Evolutionary conservation across 2,888 invertebrate species (phyloP).

Genomic region (Ypsolopha scabrella): DNA sequence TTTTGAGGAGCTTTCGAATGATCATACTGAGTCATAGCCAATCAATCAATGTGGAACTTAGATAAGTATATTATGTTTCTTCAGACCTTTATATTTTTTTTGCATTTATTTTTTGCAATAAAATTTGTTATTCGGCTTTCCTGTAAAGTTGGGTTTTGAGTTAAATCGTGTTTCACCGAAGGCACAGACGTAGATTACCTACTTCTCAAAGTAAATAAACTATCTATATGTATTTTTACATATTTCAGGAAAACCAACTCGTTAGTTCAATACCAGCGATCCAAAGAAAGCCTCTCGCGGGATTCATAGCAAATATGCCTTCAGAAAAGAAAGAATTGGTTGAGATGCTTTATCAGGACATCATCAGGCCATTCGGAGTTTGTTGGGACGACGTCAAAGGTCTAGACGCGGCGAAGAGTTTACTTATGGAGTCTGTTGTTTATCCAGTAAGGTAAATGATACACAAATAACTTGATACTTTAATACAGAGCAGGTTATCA

Average conservation of each 20-base stretch:
- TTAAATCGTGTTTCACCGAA: too few relatives aligned
- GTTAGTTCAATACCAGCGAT: conserved; percentile 20
- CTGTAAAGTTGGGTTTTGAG: too few relatives aligned
- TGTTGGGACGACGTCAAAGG: conserved; percentile 84
- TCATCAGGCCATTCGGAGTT: conserved; percentile 73
- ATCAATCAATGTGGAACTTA: too few relatives aligned
- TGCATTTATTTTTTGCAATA: too few relatives aligned
- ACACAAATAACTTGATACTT: background rate
- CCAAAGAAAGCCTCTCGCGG: conserved; percentile 39
- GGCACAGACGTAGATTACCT: too few relatives aligned
- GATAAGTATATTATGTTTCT: too few relatives aligned
- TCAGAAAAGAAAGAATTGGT: conserved; percentile 75
- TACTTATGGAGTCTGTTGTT: conserved; percentile 88
- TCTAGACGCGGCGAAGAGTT: conserved; percentile 77
- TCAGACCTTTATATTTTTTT: too few relatives aligned
- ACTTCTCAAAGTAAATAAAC: too few relatives aligned
- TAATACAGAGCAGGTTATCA: too few relatives aligned
- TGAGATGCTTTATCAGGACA: conserved; percentile 74
- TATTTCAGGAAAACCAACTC: conserved; percentile 19
- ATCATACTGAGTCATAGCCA: too few relatives aligned
- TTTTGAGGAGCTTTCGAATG: too few relatives aligned
- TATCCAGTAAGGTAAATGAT: conserved; percentile 72
- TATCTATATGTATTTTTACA: background rate
- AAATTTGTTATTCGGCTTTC: too few relatives aligned
- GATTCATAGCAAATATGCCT: conserved; percentile 30